Percentiles rank a stretch among this genome's conserved stretches.
phyloP scores from a whole-genome alignment of 1,140 invertebrate genomes.

The Leptoteleia sp. region DNA sequence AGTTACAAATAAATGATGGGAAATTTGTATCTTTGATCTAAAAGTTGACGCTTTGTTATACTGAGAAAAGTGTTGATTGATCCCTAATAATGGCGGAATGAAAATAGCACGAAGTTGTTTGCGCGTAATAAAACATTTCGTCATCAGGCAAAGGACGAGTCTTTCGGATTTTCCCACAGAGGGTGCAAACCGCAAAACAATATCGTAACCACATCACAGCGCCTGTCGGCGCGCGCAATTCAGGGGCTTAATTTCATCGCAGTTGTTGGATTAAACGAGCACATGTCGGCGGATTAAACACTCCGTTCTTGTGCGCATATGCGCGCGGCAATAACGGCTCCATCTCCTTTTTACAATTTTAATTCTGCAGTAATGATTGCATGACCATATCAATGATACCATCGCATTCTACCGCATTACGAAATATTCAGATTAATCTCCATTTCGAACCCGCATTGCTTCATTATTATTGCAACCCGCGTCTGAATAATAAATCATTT shows the following conservation, averaged over 20 bases:
- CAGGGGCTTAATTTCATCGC: conserved; percentile 59
- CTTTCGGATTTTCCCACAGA: conserved; percentile 76
- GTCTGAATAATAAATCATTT: too few relatives aligned
- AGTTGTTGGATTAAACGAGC: conserved; percentile 65
- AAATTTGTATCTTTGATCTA: too few relatives aligned
- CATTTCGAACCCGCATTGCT: too few relatives aligned
- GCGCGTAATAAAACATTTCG: conserved; percentile 39
- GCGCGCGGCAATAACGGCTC: conserved; percentile 42
- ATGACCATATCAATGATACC: conserved; percentile 28
- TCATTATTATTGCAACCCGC: too few relatives aligned
- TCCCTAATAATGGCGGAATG: not conserved
- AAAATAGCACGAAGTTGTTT: conserved; percentile 11
- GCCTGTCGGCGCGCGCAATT: conserved; percentile 60
- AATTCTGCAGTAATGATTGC: conserved; percentile 31
- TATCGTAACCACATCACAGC: conserved; percentile 68
- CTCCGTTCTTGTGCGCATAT: conserved; percentile 19
- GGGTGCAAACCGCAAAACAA: conserved; percentile 76
- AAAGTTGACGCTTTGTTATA: too few relatives aligned
- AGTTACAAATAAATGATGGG: too few relatives aligned
- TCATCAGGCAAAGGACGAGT: conserved; percentile 38
- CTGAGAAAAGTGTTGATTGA: too few relatives aligned
- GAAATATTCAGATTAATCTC: not conserved
- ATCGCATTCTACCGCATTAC: conserved; percentile 5
- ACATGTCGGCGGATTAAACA: conserved; percentile 53
- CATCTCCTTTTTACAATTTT: conserved; percentile 29